Evolutionary conservation across 1,140 invertebrate species (phyloP), one percentile per base, ranked within the genome.

Genomic region (Drosophila erecta): DNA sequence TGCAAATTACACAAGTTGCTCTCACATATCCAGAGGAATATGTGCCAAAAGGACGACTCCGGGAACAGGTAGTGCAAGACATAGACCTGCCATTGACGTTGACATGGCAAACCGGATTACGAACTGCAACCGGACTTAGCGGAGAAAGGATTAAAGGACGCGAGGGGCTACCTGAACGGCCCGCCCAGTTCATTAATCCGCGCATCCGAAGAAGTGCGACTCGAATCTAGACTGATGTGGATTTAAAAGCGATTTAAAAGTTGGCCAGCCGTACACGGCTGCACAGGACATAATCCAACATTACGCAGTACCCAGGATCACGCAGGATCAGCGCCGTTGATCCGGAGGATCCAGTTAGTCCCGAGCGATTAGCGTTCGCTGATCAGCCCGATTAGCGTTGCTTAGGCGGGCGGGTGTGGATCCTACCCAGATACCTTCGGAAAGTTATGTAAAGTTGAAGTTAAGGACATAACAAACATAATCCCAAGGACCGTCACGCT

Each of bases 221-320:
- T 44, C 15, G 53, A 59, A 84, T 17, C 73, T 84, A 79, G 67
- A 77, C 76, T 73, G 66, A 33, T 22, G 55, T 33, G 65, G 83
- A 89, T 87, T 87, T 79, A 89, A 83, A 79, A 83, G 84, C 44
- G 76, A 87, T 87, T 89, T 89, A 83, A 58, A 62, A 51, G 65
- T 76, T 89, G 56, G 50, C 54, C 35, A 14, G 35, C 35, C 37
- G 30, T 30, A 30, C 37, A 30, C 37, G 1, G 11, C 22, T 50
- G 53, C 20, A 37, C 47, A 6, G 40, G 20, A 50, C 57, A 78
- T 86, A 86, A 89, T 89, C 84, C 84, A 87, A 87, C 79, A 87
- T 87, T 87, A 89, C 72, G 79, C 72, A 71, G 75, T 70, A 59
- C 30, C 7, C 55, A 54, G 60, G 74, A 79, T 75, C 72, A 75